These are phyloP conservation scores for Acrocephalus arundinaceus DNA, from an alignment of 2,113 vertebrate genomes.

Conservation along the genomic window DNA sequence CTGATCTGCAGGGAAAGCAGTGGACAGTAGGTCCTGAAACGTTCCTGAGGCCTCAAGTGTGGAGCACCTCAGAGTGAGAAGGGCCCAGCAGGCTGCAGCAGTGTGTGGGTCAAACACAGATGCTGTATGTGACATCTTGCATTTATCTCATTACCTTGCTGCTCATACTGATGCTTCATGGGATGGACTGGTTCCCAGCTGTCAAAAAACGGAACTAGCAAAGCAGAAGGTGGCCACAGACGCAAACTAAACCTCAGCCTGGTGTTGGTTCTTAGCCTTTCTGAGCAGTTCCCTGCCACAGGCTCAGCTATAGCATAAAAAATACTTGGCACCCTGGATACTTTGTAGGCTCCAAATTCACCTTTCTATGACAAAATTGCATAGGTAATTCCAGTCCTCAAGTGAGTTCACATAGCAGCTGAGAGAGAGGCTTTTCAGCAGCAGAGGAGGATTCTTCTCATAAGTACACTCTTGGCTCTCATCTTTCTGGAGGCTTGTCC, in stretches of 20 bases:
- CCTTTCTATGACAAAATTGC: background rate
- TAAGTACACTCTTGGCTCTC: background rate
- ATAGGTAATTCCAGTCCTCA: background rate
- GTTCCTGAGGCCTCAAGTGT: background rate
- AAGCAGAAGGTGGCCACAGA: background rate
- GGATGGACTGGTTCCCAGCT: background rate
- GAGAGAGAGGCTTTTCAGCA: background rate
- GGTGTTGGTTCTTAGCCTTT: background rate
- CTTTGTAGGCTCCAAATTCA: background rate
- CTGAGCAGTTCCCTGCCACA: rapidly evolving
- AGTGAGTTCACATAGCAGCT: background rate
- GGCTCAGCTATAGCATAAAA: background rate
- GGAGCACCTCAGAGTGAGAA: background rate
- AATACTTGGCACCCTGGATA: background rate
- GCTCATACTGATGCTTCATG: background rate
- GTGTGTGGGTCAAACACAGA: background rate
- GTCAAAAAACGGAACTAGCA: background rate
- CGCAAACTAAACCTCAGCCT: background rate
- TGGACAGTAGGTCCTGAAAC: background rate
- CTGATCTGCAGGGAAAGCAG: background rate
- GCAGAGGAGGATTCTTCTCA: background rate
- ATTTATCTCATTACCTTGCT: background rate
- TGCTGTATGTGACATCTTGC: background rate
- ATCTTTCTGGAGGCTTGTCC: background rate
- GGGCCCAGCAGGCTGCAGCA: background rate